Evolutionary conservation across 2,797 vertebrate species (phyloP).

Genomic region (Neostethus bicornis): DNA sequence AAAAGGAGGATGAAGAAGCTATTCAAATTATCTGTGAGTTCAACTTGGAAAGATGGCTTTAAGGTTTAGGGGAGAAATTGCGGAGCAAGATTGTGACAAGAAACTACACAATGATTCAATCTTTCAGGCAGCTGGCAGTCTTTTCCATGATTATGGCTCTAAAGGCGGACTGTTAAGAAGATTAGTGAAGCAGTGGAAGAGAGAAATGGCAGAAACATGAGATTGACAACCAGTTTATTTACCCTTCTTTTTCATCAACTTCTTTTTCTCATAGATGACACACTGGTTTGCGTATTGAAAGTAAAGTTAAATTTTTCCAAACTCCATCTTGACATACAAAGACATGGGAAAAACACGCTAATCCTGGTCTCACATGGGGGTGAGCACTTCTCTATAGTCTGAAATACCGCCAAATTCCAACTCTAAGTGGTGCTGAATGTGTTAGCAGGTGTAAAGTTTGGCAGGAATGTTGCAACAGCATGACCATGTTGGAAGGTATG

Average conservation of each 20-base stretch:
- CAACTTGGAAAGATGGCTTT: background rate
- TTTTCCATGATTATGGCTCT: slow-evolving; percentile 36
- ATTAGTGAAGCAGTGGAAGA: slow-evolving; percentile 21
- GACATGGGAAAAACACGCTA: slow-evolving; percentile 29
- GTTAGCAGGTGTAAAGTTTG: slow-evolving; percentile 13
- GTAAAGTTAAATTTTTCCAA: slow-evolving; percentile 10
- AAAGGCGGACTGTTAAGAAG: slow-evolving; percentile 25
- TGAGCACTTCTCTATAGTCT: slow-evolving; percentile 27
- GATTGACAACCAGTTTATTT: slow-evolving; percentile 48
- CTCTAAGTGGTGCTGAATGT: slow-evolving; percentile 28
- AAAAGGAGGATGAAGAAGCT: slow-evolving; percentile 26
- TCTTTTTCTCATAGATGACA: slow-evolving; percentile 12
- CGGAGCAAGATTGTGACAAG: slow-evolving; percentile 31
- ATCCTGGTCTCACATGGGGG: slow-evolving; percentile 15
- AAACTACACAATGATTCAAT: slow-evolving; percentile 41
- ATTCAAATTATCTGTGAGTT: slow-evolving; percentile 24
- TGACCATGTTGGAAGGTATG: slow-evolving; percentile 36
- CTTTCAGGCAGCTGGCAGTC: slow-evolving; percentile 48
- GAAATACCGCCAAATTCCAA: slow-evolving; percentile 45
- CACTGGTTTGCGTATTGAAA: slow-evolving; percentile 24
- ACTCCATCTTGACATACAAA: slow-evolving; percentile 39
- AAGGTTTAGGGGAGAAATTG: background rate
- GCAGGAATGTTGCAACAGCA: slow-evolving; percentile 63
- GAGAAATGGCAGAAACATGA: slow-evolving; percentile 5
- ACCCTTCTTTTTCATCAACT: slow-evolving; percentile 35